Conservation (phyloP, 1,140 invertebrate species). For the Pogonomyrmex californicus region DNA sequence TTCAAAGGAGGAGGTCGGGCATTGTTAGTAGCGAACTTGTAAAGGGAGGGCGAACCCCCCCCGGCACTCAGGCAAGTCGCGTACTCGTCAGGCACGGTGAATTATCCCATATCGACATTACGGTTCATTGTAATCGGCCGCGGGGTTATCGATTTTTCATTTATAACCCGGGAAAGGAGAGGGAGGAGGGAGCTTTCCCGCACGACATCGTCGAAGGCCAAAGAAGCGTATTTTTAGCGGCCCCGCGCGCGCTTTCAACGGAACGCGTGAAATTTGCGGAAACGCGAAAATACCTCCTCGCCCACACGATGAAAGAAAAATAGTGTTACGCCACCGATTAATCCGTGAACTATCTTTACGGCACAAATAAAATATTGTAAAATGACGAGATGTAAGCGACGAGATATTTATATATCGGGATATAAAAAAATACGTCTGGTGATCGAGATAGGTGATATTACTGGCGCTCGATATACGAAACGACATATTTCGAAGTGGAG, state of each 20-base stretch:
- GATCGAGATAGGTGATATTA: not conserved
- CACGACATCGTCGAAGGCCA: constrained; percentile 36
- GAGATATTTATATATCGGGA: not conserved
- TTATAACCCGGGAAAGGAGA: constrained; percentile 24
- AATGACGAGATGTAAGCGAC: not conserved
- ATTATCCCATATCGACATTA: constrained; percentile 54
- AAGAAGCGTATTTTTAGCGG: constrained; percentile 47
- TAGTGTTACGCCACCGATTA: not conserved
- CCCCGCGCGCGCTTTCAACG: not conserved
- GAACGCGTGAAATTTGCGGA: constrained; percentile 21
- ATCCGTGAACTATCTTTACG: not conserved
- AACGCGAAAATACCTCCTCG: constrained; percentile 12
- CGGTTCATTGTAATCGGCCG: constrained; percentile 44
- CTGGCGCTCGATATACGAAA: not conserved
- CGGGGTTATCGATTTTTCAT: constrained; percentile 61
- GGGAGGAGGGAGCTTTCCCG: not conserved
- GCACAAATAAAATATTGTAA: not conserved
- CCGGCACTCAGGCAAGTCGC: constrained; percentile 33
- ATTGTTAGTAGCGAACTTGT: constrained; percentile 56
- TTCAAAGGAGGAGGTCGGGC: constrained; percentile 39
- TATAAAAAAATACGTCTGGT: not conserved
- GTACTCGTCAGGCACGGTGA: constrained; percentile 18
- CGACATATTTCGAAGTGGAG: no score
- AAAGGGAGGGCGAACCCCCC: not conserved
- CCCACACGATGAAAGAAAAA: not conserved